These are phyloP conservation scores for Torymus tubicola DNA, from an alignment of 2,888 invertebrate genomes.

Conservation along the genomic window DNA sequence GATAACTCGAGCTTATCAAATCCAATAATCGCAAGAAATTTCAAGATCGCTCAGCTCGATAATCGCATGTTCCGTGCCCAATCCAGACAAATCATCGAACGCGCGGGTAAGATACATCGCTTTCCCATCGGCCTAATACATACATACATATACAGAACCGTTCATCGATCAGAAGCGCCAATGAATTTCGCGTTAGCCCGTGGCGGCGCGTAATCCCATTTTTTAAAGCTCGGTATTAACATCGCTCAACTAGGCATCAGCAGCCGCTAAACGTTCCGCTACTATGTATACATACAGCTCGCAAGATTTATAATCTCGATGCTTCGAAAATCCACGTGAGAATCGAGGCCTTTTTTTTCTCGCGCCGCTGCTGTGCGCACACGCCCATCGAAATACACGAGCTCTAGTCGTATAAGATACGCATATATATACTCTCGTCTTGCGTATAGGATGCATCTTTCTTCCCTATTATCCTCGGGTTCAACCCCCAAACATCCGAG, in stretches of 20 bases:
- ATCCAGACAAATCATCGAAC: neutral
- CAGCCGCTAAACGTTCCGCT: too few relatives aligned
- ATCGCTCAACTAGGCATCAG: neutral
- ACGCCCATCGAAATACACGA: too few relatives aligned
- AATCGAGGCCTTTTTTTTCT: too few relatives aligned
- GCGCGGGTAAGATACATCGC: neutral
- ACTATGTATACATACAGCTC: too few relatives aligned
- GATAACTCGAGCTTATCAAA: too few relatives aligned
- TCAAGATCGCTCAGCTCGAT: too few relatives aligned
- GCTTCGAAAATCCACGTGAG: too few relatives aligned
- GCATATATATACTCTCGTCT: neutral
- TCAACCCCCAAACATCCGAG: slow-evolving; percentile 26
- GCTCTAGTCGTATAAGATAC: too few relatives aligned
- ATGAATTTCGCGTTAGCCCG: slow-evolving; percentile 35
- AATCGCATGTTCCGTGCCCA: too few relatives aligned
- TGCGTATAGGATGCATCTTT: neutral
- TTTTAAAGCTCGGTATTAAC: neutral
- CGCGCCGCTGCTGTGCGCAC: too few relatives aligned
- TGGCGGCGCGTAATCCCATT: neutral
- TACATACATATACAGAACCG: neutral
- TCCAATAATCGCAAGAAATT: too few relatives aligned
- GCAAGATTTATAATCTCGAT: too few relatives aligned
- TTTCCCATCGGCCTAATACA: neutral
- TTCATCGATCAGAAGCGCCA: slow-evolving; percentile 4
- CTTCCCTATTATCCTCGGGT: slow-evolving; percentile 6